Conservation (phyloP, 2,113 vertebrate species). For the Anarrhichthys ocellatus region DNA sequence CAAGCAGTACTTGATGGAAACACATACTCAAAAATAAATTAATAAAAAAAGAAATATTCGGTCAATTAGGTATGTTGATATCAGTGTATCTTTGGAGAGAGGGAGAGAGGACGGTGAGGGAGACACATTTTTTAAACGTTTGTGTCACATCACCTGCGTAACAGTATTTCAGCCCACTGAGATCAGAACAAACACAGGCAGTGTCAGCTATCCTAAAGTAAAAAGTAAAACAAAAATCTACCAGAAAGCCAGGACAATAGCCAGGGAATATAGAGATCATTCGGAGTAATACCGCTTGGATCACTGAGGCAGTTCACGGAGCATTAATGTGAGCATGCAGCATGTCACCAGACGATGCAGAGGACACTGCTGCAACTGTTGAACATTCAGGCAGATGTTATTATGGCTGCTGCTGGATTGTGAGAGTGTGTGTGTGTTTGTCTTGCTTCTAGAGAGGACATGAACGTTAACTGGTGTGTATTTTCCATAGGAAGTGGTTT, state of each 20-base stretch:
- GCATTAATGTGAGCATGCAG: conserved; percentile 70
- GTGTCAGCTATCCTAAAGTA: conserved; percentile 78
- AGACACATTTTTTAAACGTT: conserved; percentile 67
- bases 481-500: conserved; percentile 78
- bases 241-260: conserved; percentile 78
- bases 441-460: conserved; percentile 65
- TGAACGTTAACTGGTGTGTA: conserved; percentile 59
- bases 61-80: conserved; percentile 70
- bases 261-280: conserved; percentile 67
- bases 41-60: conserved; percentile 68
- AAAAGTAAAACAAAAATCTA: conserved; percentile 55
- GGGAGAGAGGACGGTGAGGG: conserved; percentile 79
- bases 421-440: conserved; percentile 60
- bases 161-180: conserved; percentile 82
- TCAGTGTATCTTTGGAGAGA: conserved; percentile 85
- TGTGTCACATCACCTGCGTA: conserved; percentile 78
- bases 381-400: conserved; percentile 76
- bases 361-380: conserved; percentile 73
- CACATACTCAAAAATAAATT: conserved; percentile 82
- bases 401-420: conserved; percentile 64
- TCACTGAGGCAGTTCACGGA: conserved; percentile 73
- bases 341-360: conserved; percentile 61
- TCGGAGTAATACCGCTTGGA: conserved; percentile 57
- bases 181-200: conserved; percentile 79
- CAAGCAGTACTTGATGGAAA: conserved; percentile 77